A percentile compares a stretch with the other conserved stretches of the same genome.
Conservation (phyloP, 2,113 vertebrate genomes). For the Tragulus kanchil region DNA sequence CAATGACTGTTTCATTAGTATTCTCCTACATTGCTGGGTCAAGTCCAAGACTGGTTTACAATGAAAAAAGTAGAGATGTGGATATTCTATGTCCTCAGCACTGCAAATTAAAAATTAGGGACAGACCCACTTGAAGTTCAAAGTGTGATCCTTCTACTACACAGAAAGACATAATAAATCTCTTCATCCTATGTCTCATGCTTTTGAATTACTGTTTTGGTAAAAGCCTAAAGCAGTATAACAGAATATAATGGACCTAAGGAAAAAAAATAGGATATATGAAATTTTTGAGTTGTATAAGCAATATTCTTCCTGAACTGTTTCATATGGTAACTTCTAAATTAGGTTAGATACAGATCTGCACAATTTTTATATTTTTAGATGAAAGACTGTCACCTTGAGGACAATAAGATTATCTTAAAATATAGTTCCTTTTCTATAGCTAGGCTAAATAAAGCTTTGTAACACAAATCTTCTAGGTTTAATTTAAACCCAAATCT, state of each 20-base stretch:
- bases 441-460: conserved; percentile 67
- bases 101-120: conserved; percentile 84
- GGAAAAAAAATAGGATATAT: neutral
- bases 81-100: conserved; percentile 77
- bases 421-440: conserved; percentile 61
- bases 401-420: conserved; percentile 56
- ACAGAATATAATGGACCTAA: conserved; percentile 44
- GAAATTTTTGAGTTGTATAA: neutral
- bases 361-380: neutral
- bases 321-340: conserved; percentile 40
- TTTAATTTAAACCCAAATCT: conserved; percentile 77
- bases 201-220: conserved; percentile 42
- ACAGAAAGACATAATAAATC: neutral
- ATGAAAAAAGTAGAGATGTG: conserved; percentile 93
- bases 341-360: neutral
- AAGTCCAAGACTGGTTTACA: conserved; percentile 84
- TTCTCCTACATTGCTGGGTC: conserved; percentile 90
- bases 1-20: conserved; percentile 90
- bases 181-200: conserved; percentile 1
- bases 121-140: conserved; percentile 58
- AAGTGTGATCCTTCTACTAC: neutral
- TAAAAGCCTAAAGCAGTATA: conserved; percentile 39
- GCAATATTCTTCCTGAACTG: conserved; percentile 6
- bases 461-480: conserved; percentile 71
- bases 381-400: conserved; percentile 62